Conservation (phyloP, 23 tunicate genomes). For the Halocynthia aurantium region DNA sequence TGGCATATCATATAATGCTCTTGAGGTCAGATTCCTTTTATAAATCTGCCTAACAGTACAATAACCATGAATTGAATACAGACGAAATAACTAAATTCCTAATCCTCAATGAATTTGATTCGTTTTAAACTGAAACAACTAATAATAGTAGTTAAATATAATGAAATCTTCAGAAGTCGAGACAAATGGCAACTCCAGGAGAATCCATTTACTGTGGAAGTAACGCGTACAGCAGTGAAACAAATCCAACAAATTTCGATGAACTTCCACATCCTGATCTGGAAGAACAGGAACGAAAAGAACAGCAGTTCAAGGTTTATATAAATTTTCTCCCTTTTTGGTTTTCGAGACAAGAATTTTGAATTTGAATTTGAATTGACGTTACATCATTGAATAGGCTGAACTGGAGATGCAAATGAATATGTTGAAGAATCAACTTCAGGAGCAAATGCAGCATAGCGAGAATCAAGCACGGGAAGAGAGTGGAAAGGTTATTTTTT, state of each 20-base stretch:
- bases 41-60: too few species aligned
- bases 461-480: slow-evolving; percentile 9
- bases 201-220: neutral
- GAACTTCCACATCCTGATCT: slow-evolving; percentile 2
- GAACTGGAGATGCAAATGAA: slow-evolving; percentile 74
- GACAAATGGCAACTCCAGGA: neutral
- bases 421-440: slow-evolving; percentile 36
- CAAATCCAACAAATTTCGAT: neutral
- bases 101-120: too few species aligned
- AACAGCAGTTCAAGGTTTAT: neutral
- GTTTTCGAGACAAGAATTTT: neutral
- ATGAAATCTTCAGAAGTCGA: neutral
- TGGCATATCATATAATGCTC: slow-evolving; percentile 11
- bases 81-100: too few species aligned
- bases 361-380: neutral
- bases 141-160: neutral
- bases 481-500: slow-evolving; percentile 16
- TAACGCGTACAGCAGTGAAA: neutral
- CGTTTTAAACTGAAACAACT: too few species aligned
- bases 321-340: too few species aligned
- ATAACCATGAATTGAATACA: too few species aligned
- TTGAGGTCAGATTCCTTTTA: neutral
- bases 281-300: slow-evolving; percentile 1
- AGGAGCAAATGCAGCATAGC: slow-evolving; percentile 32
- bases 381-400: slow-evolving; percentile 10